phyloP scores from a whole-genome alignment of 2,797 vertebrate species.

The Etheostoma perlongum region DNA sequence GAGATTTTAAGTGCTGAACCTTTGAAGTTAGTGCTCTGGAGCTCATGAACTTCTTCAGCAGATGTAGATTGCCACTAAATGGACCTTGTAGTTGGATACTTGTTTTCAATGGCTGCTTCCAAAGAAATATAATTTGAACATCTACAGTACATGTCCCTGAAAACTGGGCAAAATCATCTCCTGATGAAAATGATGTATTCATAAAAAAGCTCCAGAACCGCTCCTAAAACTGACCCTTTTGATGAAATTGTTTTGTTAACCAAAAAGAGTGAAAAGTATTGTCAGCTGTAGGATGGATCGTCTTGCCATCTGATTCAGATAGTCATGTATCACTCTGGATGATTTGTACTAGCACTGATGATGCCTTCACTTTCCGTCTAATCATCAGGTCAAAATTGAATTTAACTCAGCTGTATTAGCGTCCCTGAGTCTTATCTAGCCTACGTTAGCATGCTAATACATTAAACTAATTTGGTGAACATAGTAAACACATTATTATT shows the following conservation, averaged over 20 bases:
- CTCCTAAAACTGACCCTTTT: not conserved
- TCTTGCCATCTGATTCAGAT: too few species aligned
- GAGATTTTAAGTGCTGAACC: not conserved
- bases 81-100: not conserved
- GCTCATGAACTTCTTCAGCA: not conserved
- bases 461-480: too few species aligned
- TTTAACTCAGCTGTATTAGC: too few species aligned
- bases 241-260: not conserved
- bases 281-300: too few species aligned
- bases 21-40: not conserved
- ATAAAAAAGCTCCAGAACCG: not conserved
- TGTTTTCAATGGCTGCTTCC: not conserved
- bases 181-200: not conserved
- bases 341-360: too few species aligned
- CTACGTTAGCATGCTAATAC: too few species aligned
- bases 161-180: not conserved
- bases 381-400: too few species aligned
- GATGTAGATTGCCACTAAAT: not conserved
- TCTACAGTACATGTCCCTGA: not conserved
- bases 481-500: too few species aligned
- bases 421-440: too few species aligned
- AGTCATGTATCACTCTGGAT: too few species aligned
- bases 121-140: not conserved
- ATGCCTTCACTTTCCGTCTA: too few species aligned
- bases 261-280: not conserved